A percentile compares a stretch with the other conserved stretches of the same genome.
phyloP scores from a whole-genome alignment of 2,113 vertebrate species.

The Numenius arquata region DNA sequence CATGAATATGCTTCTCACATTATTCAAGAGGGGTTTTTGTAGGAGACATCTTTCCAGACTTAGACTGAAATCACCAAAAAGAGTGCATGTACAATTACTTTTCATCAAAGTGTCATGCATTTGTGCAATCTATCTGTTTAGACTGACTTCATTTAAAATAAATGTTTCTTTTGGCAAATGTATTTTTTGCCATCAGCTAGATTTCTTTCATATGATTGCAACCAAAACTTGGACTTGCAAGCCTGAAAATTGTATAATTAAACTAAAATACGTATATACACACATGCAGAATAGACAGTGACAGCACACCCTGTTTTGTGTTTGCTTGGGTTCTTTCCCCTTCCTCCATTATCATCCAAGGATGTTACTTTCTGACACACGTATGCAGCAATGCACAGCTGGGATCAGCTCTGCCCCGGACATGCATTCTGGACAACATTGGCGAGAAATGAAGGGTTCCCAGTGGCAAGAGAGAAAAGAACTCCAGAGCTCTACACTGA shows the following conservation, averaged over 20 bases:
- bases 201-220: not conserved
- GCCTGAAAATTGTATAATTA: not conserved
- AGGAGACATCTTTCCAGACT: not conserved
- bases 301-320: not conserved
- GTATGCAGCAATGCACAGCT: not conserved
- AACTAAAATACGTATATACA: not conserved
- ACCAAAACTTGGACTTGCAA: not conserved
- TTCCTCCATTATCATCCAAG: not conserved
- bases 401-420: not conserved
- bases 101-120: too few species aligned
- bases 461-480: not conserved
- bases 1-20: not conserved
- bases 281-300: not conserved
- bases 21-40: not conserved
- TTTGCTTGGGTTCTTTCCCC: not conserved
- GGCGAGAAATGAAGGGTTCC: not conserved
- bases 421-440: not conserved
- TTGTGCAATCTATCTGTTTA: too few species aligned
- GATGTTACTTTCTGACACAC: not conserved
- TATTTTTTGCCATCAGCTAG: not conserved
- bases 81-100: too few species aligned
- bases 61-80: too few species aligned
- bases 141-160: slow-evolving; percentile 62
- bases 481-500: not conserved
- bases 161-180: slow-evolving; percentile 27